Percentiles rank a stretch among this genome's conserved stretches.
phyloP scores from a whole-genome alignment of 2,797 vertebrate genomes.

The Amblyraja radiata region DNA sequence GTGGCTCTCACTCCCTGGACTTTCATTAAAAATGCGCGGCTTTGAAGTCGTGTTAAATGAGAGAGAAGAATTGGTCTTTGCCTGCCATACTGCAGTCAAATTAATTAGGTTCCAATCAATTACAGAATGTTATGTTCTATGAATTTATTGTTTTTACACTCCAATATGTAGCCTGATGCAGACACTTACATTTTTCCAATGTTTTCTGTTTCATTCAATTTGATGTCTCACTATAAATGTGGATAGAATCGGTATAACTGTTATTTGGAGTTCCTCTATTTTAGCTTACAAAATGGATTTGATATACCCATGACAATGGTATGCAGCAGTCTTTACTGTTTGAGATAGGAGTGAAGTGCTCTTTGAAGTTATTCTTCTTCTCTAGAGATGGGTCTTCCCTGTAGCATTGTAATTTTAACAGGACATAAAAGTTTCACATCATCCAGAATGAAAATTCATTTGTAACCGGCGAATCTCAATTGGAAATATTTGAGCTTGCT shows the following conservation, averaged over 20 bases:
- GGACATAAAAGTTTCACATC: background rate
- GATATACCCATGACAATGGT: background rate
- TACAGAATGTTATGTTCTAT: background rate
- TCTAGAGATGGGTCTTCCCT: background rate
- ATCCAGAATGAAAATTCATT: background rate
- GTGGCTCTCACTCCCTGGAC: background rate
- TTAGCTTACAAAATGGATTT: background rate
- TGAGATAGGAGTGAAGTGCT: background rate
- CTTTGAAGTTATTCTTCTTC: background rate
- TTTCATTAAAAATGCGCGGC: background rate
- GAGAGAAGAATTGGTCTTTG: background rate
- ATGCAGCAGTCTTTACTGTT: background rate
- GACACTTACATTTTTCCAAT: background rate
- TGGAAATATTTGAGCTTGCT: background rate
- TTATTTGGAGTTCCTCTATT: background rate
- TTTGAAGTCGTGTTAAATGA: background rate
- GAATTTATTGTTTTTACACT: background rate
- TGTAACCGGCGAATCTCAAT: background rate
- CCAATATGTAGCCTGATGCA: background rate
- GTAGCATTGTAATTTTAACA: background rate
- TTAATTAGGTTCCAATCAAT: background rate
- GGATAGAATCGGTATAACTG: background rate
- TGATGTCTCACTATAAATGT: background rate
- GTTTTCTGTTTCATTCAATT: background rate
- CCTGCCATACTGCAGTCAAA: background rate